Conservation (phyloP, 2,797 vertebrate species). For the Pteronotus mesoamericanus region DNA sequence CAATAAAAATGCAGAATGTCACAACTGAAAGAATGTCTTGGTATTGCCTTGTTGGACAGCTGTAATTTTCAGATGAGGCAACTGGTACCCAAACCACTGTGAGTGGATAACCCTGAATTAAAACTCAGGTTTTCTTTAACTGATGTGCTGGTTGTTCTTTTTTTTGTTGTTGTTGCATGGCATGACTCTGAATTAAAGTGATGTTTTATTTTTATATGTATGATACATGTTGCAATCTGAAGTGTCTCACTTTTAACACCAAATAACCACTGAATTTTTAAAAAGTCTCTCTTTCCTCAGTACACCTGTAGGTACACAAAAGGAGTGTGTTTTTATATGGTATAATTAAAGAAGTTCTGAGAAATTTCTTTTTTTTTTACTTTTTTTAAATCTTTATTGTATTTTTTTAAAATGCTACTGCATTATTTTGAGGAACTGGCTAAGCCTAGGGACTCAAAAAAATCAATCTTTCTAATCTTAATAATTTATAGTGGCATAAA, state of each 20-base stretch:
- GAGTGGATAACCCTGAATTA: neutral
- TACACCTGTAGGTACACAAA: neutral
- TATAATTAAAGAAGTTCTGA: neutral
- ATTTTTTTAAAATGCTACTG: neutral
- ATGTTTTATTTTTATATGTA: neutral
- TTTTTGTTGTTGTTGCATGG: neutral
- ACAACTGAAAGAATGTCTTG: neutral
- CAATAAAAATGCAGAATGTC: neutral
- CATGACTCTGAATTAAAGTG: neutral
- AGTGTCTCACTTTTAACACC: neutral
- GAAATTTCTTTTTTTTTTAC: neutral
- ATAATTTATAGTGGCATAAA: neutral
- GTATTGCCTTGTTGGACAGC: neutral
- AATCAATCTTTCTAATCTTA: neutral
- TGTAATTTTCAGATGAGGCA: neutral
- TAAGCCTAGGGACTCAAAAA: neutral
- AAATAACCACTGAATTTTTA: neutral
- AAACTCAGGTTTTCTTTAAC: neutral
- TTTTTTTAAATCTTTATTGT: neutral
- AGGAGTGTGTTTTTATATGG: neutral
- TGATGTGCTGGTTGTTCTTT: neutral
- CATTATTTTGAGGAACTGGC: neutral
- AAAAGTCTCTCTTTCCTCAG: neutral
- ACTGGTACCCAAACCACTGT: neutral
- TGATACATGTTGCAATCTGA: neutral